phyloP scores from a whole-genome alignment of 2,888 invertebrate species.

The Cephonodes hylas region DNA sequence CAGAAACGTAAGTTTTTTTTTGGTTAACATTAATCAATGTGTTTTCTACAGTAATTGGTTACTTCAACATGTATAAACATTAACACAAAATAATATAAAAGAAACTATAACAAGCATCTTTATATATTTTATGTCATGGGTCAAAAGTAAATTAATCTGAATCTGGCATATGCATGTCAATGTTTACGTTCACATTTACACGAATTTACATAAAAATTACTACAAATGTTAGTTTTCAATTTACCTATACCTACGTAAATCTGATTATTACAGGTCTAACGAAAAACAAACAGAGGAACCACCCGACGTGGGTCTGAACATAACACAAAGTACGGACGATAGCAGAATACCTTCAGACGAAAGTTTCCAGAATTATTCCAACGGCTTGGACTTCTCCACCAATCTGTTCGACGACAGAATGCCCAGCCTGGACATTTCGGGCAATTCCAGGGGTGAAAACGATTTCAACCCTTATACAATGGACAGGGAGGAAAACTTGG shows the following conservation, averaged over 20 bases:
- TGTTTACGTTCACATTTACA: no score
- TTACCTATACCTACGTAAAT: no score
- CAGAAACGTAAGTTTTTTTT: slow-evolving; percentile 31
- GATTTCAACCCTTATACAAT: slow-evolving; percentile 47
- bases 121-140: no score
- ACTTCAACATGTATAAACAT: no score
- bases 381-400: slow-evolving; percentile 55
- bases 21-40: no score
- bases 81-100: no score
- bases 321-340: slow-evolving; percentile 41
- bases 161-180: no score
- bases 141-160: no score
- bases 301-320: slow-evolving; percentile 19
- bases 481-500: slow-evolving; percentile 39
- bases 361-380: slow-evolving; percentile 59
- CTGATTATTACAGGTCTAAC: slow-evolving; percentile 5
- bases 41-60: no score
- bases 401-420: slow-evolving; percentile 59
- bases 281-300: neutral
- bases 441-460: slow-evolving; percentile 49
- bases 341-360: slow-evolving; percentile 58
- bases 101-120: no score
- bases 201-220: no score
- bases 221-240: no score
- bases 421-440: slow-evolving; percentile 52